These are phyloP conservation scores for Pseudolycoriella hygida DNA, from an alignment of 2,888 invertebrate species.

Conservation along the genomic window DNA sequence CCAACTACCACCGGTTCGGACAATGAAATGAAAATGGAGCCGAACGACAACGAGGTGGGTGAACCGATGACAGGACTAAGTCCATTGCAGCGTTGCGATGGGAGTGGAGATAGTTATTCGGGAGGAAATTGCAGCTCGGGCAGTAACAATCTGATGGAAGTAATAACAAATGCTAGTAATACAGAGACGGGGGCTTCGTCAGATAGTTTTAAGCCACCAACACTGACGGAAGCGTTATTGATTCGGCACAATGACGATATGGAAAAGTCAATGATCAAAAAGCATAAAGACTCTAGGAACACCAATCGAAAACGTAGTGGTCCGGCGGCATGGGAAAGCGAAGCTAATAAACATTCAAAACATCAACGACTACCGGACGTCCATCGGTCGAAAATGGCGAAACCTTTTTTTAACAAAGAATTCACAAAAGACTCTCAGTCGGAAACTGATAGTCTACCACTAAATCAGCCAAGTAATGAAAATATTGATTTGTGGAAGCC, in stretches of 20 bases:
- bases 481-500: too few relatives aligned
- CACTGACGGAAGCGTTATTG: slow-evolving; percentile 41
- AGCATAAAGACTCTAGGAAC: slow-evolving; percentile 38
- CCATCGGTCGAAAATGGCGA: too few relatives aligned
- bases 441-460: too few relatives aligned
- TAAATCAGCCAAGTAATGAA: too few relatives aligned
- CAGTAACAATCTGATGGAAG: slow-evolving; percentile 37
- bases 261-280: slow-evolving; percentile 60
- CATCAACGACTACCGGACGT: slow-evolving; percentile 25
- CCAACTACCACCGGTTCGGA: slow-evolving; percentile 34
- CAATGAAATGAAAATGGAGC: slow-evolving; percentile 24
- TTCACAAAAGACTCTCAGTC: too few relatives aligned
- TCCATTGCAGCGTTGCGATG: slow-evolving; percentile 25
- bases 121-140: slow-evolving; percentile 40
- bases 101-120: slow-evolving; percentile 38
- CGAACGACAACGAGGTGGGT: slow-evolving; percentile 25
- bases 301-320: slow-evolving; percentile 45
- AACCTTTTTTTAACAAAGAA: too few relatives aligned
- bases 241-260: slow-evolving; percentile 64
- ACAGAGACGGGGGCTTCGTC: slow-evolving; percentile 27
- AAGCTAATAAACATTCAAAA: slow-evolving; percentile 36
- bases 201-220: slow-evolving; percentile 30
- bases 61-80: slow-evolving; percentile 9
- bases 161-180: slow-evolving; percentile 32
- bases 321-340: slow-evolving; percentile 41